Base-by-base conservation (phyloP, 2,113 vertebrate genomes). In the Prolemur simus region DNA sequence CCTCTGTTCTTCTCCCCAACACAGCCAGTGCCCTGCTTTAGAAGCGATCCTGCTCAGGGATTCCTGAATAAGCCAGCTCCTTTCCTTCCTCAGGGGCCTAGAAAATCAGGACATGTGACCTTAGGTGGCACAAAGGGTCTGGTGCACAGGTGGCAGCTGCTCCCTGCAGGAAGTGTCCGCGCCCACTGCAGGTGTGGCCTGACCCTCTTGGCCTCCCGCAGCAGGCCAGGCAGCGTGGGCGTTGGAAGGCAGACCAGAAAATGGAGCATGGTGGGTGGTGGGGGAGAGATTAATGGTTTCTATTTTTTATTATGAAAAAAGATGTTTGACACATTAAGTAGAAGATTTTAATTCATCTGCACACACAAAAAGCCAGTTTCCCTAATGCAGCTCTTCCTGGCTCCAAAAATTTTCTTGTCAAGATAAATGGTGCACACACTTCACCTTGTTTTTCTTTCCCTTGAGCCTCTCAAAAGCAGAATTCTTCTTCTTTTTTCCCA, bases 251-350 rank as follows among this genome's bases (percentile, higher is more conserved):
- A 95, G 91, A 83, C 56, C 9, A 68, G 81, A 95, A 96, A 94
- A 81, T 11, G 64, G 60, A 91, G 86, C 37, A 3, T 3, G 45
- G 96, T 6, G 27, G 42, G n/a, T 74, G 92, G 49, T 49, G 49
- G 13, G 49, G 64, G 76, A 45, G 13, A 58, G 73, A 66, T 69
- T 80, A 94, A 84, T 49, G 29, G 77, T 39, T 97, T 93, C 97
- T 97, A 95, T 96, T 96, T 98, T 97, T 96, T 32, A 96, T 97
- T 84, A 85, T 60, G 91, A 96, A 96, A 95, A 95, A 56, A 93
- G 66, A 91, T 97, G 80, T 96, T 94, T 96, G 97, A 96, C 95
- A 96, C 69, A 87, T 82, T 85, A 94, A 93, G 45, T 74, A 80
- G 77, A 92, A 91, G 88, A 94, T 96, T 95, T 97, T 91, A 95